phyloP scores from a whole-genome alignment of 2,113 vertebrate genomes.

The Hemiprocne comata region DNA sequence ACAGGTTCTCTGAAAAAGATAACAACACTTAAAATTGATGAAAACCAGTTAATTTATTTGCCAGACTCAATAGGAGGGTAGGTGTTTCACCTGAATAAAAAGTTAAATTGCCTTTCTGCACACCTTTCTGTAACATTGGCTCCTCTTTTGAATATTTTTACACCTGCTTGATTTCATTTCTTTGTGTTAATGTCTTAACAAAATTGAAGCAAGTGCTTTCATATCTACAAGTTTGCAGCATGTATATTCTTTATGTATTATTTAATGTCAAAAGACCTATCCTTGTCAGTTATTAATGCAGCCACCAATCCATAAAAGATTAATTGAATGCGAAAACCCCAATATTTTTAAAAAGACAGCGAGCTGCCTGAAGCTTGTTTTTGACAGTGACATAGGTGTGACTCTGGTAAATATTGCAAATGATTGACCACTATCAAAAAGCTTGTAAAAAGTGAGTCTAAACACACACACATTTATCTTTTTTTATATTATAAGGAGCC shows the following conservation, averaged over 20 bases:
- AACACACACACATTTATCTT: neutral
- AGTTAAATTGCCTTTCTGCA: neutral
- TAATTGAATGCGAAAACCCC: neutral
- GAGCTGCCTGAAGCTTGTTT: neutral
- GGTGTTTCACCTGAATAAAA: constrained; percentile 60
- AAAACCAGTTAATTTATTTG: constrained; percentile 95
- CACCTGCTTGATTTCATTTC: neutral
- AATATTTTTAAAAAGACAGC: neutral
- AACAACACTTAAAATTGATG: constrained; percentile 95
- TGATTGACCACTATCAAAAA: neutral
- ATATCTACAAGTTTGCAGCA: neutral
- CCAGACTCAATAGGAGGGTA: constrained; percentile 96
- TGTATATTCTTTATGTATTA: neutral
- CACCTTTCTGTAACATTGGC: neutral
- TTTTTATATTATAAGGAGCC: neutral
- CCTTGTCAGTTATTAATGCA: neutral
- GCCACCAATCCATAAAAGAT: neutral
- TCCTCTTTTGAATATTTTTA: neutral
- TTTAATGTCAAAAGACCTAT: neutral
- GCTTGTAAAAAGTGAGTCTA: neutral
- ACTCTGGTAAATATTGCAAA: neutral
- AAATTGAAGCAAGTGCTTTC: neutral
- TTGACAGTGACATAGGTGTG: neutral
- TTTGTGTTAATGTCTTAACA: neutral
- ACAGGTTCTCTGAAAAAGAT: constrained; percentile 93